Conservation (phyloP, 2,797 vertebrate species). For the Gastrophryne carolinensis region DNA sequence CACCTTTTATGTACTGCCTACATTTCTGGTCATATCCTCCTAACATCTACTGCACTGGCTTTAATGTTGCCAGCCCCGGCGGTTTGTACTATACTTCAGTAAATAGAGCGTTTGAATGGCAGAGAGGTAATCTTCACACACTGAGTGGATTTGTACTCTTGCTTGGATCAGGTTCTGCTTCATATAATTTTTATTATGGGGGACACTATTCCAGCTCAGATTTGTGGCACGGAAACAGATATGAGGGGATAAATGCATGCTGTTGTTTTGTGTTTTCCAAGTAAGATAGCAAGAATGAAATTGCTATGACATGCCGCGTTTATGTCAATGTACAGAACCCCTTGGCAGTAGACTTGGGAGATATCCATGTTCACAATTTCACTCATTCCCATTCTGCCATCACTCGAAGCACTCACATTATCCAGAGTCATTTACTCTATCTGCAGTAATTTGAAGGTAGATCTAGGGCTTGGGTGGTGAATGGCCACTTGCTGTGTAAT, state of each 20-base stretch:
- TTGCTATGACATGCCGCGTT: neutral
- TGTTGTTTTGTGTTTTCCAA: conserved; percentile 30
- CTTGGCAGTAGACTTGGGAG: neutral
- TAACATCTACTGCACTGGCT: neutral
- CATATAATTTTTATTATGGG: neutral
- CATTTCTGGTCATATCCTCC: neutral
- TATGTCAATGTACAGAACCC: neutral
- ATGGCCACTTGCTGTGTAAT: conserved; percentile 3
- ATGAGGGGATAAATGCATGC: conserved; percentile 24
- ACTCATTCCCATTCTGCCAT: conserved; percentile 3
- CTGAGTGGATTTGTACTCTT: neutral
- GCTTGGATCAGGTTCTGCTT: neutral
- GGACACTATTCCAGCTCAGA: neutral
- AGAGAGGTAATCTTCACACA: neutral
- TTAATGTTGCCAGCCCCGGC: neutral
- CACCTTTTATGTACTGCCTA: neutral
- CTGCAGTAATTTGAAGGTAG: conserved; percentile 41
- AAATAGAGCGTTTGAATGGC: neutral
- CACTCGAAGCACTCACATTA: conserved; percentile 37
- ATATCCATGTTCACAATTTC: neutral
- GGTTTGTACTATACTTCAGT: neutral
- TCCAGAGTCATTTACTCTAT: conserved; percentile 47
- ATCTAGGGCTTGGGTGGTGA: neutral
- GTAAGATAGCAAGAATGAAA: conserved; percentile 5
- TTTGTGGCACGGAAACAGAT: neutral